Percentiles rank a stretch among this genome's conserved stretches.
phyloP scores from a whole-genome alignment of 2,797 vertebrate genomes.

The Micromesistius poutassou region DNA sequence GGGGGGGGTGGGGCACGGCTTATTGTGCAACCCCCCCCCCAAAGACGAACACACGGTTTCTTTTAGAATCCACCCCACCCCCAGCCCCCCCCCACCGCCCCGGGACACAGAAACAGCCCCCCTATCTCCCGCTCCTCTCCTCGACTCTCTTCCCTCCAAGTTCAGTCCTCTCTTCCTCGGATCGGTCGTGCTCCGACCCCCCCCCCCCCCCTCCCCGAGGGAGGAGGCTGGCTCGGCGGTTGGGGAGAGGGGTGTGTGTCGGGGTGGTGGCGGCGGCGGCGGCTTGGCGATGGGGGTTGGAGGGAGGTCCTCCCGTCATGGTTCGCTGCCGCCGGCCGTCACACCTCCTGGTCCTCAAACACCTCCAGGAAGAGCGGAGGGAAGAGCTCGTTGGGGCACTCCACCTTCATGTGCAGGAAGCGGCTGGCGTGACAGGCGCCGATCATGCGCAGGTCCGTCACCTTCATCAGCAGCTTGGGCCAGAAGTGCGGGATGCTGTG shows the following conservation, averaged over 20 bases:
- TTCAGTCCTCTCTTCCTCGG: background rate
- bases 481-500: constrained; percentile 98
- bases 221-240: background rate
- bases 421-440: constrained; percentile 94
- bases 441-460: constrained; percentile 95
- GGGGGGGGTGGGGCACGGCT: constrained; percentile 33
- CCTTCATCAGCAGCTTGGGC: constrained; percentile 98
- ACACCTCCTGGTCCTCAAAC: constrained; percentile 93
- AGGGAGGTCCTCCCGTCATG: background rate
- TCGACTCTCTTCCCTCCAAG: background rate
- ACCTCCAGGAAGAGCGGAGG: constrained; percentile 92
- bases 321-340: constrained; percentile 20
- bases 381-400: constrained; percentile 93
- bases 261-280: background rate
- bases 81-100: too few relatives aligned
- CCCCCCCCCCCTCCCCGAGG: background rate
- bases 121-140: background rate
- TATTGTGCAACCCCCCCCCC: constrained; percentile 6
- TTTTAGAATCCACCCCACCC: background rate
- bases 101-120: too few relatives aligned
- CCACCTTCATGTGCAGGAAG: constrained; percentile 98
- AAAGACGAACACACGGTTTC: background rate
- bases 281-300: too few relatives aligned
- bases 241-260: too few relatives aligned
- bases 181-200: background rate